These are phyloP conservation scores for Sylvilagus floridanus DNA, from an alignment of 2,797 vertebrate genomes.

Conservation along the genomic window DNA sequence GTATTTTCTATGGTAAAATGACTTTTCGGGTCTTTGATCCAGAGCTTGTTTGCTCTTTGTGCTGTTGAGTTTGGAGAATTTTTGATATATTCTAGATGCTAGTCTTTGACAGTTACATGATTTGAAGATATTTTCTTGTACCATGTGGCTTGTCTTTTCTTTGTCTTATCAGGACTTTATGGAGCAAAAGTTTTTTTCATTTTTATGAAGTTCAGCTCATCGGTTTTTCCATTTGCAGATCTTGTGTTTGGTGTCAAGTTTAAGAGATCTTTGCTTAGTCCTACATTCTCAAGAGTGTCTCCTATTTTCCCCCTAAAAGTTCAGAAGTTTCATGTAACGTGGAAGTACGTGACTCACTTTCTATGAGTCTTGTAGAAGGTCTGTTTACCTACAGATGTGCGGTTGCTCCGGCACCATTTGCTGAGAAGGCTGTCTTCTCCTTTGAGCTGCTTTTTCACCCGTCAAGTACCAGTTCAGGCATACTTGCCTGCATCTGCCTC, in stretches of 20 bases:
- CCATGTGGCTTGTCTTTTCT: neutral
- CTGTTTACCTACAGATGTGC: neutral
- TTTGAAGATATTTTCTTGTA: neutral
- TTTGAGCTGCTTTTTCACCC: neutral
- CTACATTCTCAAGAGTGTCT: neutral
- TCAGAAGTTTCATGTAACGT: neutral
- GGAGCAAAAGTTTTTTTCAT: constrained; percentile 15
- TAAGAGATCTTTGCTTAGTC: neutral
- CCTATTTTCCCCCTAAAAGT: neutral
- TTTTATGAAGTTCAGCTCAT: neutral
- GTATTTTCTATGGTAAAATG: neutral
- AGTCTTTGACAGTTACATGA: neutral
- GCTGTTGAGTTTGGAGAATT: neutral
- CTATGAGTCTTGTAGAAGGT: neutral
- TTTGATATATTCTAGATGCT: neutral
- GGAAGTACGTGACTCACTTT: neutral
- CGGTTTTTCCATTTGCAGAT: neutral
- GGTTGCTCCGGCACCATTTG: neutral
- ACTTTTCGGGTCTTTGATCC: neutral
- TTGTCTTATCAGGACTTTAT: neutral
- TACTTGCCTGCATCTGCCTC: neutral
- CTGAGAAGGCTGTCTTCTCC: neutral
- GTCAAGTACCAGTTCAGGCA: neutral
- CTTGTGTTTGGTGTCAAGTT: neutral
- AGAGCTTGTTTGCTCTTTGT: neutral